Conservation (phyloP, 1,140 invertebrate species). For the Cyphomyrmex costatus region DNA sequence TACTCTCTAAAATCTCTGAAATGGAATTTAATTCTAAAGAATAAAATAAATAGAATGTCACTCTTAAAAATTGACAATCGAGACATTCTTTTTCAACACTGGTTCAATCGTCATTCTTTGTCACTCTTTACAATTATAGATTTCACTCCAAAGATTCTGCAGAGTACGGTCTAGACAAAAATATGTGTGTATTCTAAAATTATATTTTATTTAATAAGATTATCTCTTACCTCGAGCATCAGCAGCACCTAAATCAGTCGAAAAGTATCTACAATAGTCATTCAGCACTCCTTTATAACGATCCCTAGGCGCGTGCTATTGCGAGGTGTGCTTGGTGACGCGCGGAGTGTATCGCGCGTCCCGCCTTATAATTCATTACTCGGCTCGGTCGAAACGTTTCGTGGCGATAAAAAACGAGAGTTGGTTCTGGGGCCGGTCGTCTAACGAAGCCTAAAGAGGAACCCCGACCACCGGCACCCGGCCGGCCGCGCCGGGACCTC, state of each 20-base stretch:
- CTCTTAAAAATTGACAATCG: too few species aligned
- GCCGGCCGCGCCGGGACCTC: constrained; percentile 33
- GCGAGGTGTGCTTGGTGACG: neutral
- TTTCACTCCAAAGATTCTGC: neutral
- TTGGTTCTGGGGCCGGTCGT: constrained; percentile 62
- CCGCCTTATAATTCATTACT: constrained; percentile 82
- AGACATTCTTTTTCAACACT: too few species aligned
- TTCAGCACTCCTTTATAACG: neutral
- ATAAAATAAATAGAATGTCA: too few species aligned
- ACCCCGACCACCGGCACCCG: constrained; percentile 47
- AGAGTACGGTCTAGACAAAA: neutral
- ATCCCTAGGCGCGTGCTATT: neutral
- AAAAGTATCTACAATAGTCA: neutral
- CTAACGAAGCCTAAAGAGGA: constrained; percentile 75
- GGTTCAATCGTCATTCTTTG: too few species aligned
- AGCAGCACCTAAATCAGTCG: neutral
- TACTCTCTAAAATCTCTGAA: too few species aligned
- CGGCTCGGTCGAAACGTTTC: constrained; percentile 76
- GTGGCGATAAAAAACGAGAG: constrained; percentile 77
- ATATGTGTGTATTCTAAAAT: neutral
- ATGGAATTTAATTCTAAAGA: too few species aligned
- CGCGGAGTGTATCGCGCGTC: constrained; percentile 46
- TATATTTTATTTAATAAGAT: neutral
- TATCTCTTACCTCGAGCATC: neutral
- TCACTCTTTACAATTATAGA: too few species aligned